A percentile compares a stretch with the other conserved stretches of the same genome.
Conservation (phyloP, 2,888 invertebrate genomes). For the Augochlorella aurata region DNA sequence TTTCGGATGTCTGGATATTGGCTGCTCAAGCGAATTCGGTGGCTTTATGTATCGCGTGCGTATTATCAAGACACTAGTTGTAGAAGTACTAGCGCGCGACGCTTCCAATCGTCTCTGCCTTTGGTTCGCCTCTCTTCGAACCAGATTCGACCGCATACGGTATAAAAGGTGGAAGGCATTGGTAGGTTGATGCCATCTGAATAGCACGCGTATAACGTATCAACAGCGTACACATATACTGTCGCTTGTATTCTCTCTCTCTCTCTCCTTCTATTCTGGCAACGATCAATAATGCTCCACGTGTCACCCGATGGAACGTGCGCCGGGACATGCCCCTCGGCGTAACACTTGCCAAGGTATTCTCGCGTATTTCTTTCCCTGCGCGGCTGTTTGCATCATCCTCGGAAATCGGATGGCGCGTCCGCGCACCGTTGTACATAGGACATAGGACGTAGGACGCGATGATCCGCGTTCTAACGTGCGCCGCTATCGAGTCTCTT, state of each 20-base stretch:
- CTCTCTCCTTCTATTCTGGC: constrained; percentile 62
- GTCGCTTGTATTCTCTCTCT: constrained; percentile 35
- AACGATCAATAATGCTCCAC: constrained; percentile 68
- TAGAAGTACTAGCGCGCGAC: too few species aligned
- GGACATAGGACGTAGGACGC: not conserved
- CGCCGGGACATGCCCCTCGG: constrained; percentile 53
- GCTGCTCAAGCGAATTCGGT: too few species aligned
- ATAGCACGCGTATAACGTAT: constrained; percentile 36
- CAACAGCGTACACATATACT: constrained; percentile 34
- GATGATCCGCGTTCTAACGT: constrained; percentile 17
- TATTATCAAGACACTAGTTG: too few species aligned
- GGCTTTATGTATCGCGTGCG: too few species aligned
- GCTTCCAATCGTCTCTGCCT: too few species aligned
- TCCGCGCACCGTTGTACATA: constrained; percentile 27
- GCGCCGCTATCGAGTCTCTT: not conserved
- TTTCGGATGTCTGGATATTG: too few species aligned
- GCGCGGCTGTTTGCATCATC: constrained; percentile 59
- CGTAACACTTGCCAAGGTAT: constrained; percentile 62
- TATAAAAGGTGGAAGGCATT: not conserved
- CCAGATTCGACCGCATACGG: too few species aligned
- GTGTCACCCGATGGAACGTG: constrained; percentile 54
- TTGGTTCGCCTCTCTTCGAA: too few species aligned
- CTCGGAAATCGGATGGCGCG: constrained; percentile 47
- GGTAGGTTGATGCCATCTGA: not conserved
- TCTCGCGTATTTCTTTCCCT: constrained; percentile 55